Conservation (phyloP, 2,888 invertebrate species). For the Oscheius onirici region DNA sequence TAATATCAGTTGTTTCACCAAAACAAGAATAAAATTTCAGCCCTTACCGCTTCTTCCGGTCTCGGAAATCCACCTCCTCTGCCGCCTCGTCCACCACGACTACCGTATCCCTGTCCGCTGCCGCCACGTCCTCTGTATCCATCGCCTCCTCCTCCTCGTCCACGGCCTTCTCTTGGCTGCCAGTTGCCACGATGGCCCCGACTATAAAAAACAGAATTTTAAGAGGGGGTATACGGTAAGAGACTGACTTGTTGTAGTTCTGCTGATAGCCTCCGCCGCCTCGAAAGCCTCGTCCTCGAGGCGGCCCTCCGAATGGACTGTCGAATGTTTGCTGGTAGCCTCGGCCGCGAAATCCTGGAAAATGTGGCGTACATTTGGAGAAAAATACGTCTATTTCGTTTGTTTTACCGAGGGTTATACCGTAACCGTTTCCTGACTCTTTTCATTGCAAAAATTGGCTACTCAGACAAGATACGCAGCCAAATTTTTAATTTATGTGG, state of each 20-base stretch:
- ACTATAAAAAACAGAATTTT: not conserved
- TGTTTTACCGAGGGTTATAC: no score
- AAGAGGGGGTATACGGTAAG: no score
- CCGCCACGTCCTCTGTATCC: slow-evolving; percentile 20
- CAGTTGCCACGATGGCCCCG: not conserved
- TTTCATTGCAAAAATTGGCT: no score
- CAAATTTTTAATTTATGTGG: no score
- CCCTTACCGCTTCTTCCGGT: no score
- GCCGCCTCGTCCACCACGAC: slow-evolving; percentile 16
- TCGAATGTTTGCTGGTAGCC: not conserved
- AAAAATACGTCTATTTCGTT: no score
- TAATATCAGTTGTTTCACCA: no score
- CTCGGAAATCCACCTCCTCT: no score
- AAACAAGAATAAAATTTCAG: no score
- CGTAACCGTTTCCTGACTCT: no score
- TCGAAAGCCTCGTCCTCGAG: not conserved
- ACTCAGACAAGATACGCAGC: no score
- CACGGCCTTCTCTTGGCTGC: not conserved
- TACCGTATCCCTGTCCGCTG: not conserved
- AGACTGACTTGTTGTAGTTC: slow-evolving; percentile 16
- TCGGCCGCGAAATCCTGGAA: not conserved
- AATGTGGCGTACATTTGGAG: not conserved
- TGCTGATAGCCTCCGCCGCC: slow-evolving; percentile 3
- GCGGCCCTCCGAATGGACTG: slow-evolving; percentile 18
- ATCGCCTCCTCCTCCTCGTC: slow-evolving; percentile 13